These are phyloP conservation scores for Beris morrisii DNA, from an alignment of 2,888 invertebrate genomes.

Conservation along the genomic window DNA sequence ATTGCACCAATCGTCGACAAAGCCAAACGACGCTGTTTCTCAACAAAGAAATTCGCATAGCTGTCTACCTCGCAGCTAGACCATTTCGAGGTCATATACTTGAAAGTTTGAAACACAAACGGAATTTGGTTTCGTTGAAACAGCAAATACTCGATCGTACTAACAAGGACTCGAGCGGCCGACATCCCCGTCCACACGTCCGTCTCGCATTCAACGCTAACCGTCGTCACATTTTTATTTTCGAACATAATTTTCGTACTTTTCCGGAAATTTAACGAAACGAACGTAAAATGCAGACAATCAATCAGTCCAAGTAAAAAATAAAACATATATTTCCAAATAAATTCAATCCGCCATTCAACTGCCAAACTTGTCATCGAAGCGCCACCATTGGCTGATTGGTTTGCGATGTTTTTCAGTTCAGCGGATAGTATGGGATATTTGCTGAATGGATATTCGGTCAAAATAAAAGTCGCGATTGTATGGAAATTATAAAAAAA, in stretches of 20 bases:
- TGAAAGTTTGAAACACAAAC: conserved; percentile 52
- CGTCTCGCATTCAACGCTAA: conserved; percentile 47
- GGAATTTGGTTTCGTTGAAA: conserved; percentile 54
- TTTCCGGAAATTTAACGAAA: too few species aligned
- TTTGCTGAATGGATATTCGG: too few species aligned
- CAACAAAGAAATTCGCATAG: conserved; percentile 45
- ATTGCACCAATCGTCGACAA: conserved; percentile 48
- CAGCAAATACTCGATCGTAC: conserved; percentile 49
- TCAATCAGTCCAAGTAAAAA: too few species aligned
- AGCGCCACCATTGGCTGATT: too few species aligned
- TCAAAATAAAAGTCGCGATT: too few species aligned
- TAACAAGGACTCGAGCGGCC: conserved; percentile 46
- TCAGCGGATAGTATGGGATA: too few species aligned
- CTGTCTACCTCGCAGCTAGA: conserved; percentile 35
- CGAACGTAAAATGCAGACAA: too few species aligned
- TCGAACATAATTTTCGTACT: conserved; percentile 5
- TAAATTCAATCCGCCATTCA: too few species aligned
- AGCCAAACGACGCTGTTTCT: conserved; percentile 47
- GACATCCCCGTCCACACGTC: conserved; percentile 48
- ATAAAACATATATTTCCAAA: too few species aligned
- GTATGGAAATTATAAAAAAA: too few species aligned
- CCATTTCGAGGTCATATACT: conserved; percentile 50
- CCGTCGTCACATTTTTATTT: background rate
- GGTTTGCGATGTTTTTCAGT: too few species aligned
- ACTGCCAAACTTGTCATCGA: too few species aligned